Base-by-base conservation (phyloP, 2,888 invertebrate genomes). In the Parelbella ahira region DNA sequence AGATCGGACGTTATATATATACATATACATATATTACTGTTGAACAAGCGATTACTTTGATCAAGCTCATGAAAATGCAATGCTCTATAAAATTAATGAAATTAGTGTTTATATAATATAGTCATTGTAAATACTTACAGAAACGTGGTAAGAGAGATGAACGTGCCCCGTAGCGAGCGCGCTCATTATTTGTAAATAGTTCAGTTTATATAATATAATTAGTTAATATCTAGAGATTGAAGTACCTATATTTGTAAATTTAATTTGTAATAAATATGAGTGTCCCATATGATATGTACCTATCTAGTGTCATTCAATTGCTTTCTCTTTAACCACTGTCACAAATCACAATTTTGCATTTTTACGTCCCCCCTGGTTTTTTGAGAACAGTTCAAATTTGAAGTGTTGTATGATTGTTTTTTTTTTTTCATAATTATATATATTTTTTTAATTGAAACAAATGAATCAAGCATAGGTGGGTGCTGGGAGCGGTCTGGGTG, bases 41-140 rank as follows among this genome's bases (percentile, higher is more conserved):
- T 72, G 81, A 83, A 83, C 79, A 79, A 82, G 73, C 72, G 70
- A 73, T 75, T 76, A 69, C 63, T 75, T 78, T 78, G 80, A 82
- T 82, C 76, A 82, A 82, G 80, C 78, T 83, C 77, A 83, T 68
- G 62, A 62, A 63, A 74, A 76, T 76, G 74, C 81, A 84, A 87
- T 84, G 83, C 83, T 86, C 83, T 76, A n/a, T 57, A 51, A 55
- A 52, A 49, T 51, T 50, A 48, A 77, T 73, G 55, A 61, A 64
- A 72, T 73, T 71, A 77, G 71, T 77, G 68, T 81, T 74, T 73
- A 72, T 73, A 69, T 44, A 47, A 8, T n/a, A 73, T 84, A 87
- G 86, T 86, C 78, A 84, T 73, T 88, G 87, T 88, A 88, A 76
- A 88, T 88, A 88, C 68, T 66, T 77, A 79, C 71, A 74, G n/a